Conservation (phyloP, 2,797 vertebrate genomes). For the Rhabdophis nuchalis region DNA sequence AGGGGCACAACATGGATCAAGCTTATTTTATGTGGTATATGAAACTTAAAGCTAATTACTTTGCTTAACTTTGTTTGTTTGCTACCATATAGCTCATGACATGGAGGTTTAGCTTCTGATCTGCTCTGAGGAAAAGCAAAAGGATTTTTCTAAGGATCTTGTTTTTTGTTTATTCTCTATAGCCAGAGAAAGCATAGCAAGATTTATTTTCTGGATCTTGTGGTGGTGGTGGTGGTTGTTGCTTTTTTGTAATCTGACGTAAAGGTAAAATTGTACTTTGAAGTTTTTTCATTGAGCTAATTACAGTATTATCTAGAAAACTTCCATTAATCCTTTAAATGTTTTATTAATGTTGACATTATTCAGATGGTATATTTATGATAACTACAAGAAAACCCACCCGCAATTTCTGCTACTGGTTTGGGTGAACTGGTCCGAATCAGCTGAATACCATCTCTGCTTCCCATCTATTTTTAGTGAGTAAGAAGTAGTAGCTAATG, state of each 20-base stretch:
- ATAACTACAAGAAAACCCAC: not conserved
- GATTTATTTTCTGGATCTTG: not conserved
- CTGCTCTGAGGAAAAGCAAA: not conserved
- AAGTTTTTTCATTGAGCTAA: not conserved
- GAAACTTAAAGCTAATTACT: not conserved
- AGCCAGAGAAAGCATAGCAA: not conserved
- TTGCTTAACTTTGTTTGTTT: not conserved
- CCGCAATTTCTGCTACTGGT: no score
- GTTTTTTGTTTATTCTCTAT: not conserved
- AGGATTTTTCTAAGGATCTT: not conserved
- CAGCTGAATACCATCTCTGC: not conserved
- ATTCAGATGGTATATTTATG: not conserved
- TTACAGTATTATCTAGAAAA: not conserved
- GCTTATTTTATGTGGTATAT: not conserved
- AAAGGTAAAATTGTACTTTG: slow-evolving; percentile 1
- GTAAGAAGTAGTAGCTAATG: not conserved
- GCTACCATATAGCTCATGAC: not conserved
- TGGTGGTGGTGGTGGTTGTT: no score
- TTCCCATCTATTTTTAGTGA: not conserved
- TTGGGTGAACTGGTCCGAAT: no score
- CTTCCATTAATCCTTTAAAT: not conserved
- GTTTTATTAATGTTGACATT: not conserved
- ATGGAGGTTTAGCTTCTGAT: not conserved
- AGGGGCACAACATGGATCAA: not conserved
- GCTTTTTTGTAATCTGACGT: not conserved